These are phyloP conservation scores for Alsophila aescularia DNA, from an alignment of 2,888 invertebrate species.

Conservation along the genomic window DNA sequence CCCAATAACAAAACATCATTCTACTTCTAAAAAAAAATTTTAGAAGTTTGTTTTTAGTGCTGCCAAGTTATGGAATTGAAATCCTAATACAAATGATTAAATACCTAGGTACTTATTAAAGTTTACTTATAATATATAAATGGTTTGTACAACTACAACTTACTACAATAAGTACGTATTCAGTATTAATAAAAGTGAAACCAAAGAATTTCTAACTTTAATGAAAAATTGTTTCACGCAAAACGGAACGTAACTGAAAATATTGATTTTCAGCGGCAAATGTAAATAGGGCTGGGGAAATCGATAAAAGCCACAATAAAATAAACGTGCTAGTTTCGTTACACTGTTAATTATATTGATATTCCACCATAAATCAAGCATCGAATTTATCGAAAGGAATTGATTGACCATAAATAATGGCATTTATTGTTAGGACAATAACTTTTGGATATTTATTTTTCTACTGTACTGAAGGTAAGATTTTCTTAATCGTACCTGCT, in stretches of 20 bases:
- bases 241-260: constrained; percentile 42
- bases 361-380: neutral
- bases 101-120: too few relatives aligned
- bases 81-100: too few relatives aligned
- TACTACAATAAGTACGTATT: too few relatives aligned
- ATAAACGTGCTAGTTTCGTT: constrained; percentile 20
- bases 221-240: constrained; percentile 9
- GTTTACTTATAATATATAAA: too few relatives aligned
- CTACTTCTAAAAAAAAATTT: too few relatives aligned
- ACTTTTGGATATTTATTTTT: constrained; percentile 20
- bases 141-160: too few relatives aligned
- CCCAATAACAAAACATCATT: too few relatives aligned
- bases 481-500: neutral
- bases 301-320: constrained; percentile 27
- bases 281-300: constrained; percentile 38
- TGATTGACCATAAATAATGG: constrained; percentile 8
- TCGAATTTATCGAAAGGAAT: neutral
- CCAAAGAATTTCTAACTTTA: too few relatives aligned
- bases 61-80: too few relatives aligned
- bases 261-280: constrained; percentile 59
- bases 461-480: constrained; percentile 15
- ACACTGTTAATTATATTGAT: constrained; percentile 2
- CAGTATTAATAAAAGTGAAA: too few relatives aligned
- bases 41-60: too few relatives aligned
- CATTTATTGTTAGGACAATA: constrained; percentile 11